phyloP scores from a whole-genome alignment of 2,113 vertebrate species.

The Psilopsiagon aymara region DNA sequence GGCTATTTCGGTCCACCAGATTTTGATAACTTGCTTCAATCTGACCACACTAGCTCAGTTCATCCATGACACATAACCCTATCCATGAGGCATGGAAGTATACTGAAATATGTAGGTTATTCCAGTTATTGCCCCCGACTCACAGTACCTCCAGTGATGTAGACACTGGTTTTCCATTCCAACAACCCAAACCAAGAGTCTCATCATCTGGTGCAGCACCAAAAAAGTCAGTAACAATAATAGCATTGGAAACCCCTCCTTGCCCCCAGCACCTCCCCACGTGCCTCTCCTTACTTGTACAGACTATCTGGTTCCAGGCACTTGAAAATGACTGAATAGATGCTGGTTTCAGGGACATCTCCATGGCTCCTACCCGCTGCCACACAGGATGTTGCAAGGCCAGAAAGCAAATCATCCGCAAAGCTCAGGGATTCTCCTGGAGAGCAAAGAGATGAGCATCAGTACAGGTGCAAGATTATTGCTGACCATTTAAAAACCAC shows the following conservation, averaged over 20 bases:
- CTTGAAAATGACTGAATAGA: conserved; percentile 98
- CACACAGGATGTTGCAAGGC: conserved; percentile 92
- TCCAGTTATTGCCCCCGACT: background rate
- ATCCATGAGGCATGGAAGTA: background rate
- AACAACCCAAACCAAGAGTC: background rate
- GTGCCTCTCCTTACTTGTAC: conserved; percentile 88
- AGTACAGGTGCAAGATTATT: background rate
- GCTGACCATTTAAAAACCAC: background rate
- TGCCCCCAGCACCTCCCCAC: background rate
- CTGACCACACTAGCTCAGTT: background rate
- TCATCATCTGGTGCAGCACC: background rate
- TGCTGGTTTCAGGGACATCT: conserved; percentile 83
- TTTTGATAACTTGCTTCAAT: background rate
- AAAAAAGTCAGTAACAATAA: background rate
- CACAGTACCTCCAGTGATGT: background rate
- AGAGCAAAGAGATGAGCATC: conserved; percentile 52
- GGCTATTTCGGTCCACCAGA: background rate
- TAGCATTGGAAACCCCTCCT: background rate
- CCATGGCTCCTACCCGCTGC: conserved; percentile 88
- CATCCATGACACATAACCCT: background rate
- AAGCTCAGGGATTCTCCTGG: conserved; percentile 96
- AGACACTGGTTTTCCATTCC: background rate
- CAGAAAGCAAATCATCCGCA: conserved; percentile 94
- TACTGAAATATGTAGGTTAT: background rate
- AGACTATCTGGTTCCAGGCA: conserved; percentile 97